These are phyloP conservation scores for Teinopalpus imperialis DNA, from an alignment of 2,888 invertebrate species.

Conservation along the genomic window DNA sequence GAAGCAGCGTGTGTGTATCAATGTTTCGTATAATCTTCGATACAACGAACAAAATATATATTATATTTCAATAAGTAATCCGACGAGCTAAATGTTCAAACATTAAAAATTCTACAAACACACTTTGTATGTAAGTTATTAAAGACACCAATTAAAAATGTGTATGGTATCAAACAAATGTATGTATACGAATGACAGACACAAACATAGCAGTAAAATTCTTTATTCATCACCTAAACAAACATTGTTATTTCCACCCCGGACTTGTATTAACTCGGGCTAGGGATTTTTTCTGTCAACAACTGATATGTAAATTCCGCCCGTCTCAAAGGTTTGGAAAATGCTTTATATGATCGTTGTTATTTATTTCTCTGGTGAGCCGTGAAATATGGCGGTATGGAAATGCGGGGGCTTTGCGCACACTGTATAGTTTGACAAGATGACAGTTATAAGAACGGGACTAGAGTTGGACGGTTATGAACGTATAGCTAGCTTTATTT, in stretches of 20 bases:
- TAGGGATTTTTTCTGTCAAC: slow-evolving; percentile 70
- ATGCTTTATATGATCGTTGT: slow-evolving; percentile 73
- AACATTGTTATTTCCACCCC: slow-evolving; percentile 49
- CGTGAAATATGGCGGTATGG: slow-evolving; percentile 77
- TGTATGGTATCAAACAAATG: background rate
- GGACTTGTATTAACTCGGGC: slow-evolving; percentile 53
- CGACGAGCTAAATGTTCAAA: too few species aligned
- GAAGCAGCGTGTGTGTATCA: too few species aligned
- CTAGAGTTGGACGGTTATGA: slow-evolving; percentile 41
- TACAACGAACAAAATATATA: too few species aligned
- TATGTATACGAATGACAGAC: slow-evolving; percentile 1
- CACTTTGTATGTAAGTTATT: too few species aligned
- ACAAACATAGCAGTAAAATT: slow-evolving; percentile 19
- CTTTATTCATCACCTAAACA: slow-evolving; percentile 32
- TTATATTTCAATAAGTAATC: too few species aligned
- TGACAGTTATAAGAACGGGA: slow-evolving; percentile 71
- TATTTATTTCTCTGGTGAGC: slow-evolving; percentile 77
- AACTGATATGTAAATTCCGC: slow-evolving; percentile 77
- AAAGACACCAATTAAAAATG: background rate
- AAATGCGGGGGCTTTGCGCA: slow-evolving; percentile 72
- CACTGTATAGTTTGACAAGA: slow-evolving; percentile 74
- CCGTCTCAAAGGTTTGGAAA: slow-evolving; percentile 66
- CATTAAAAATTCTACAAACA: too few species aligned
- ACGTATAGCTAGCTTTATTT: slow-evolving; percentile 33
- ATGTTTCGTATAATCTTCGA: too few species aligned